phyloP scores from a whole-genome alignment of 2,113 vertebrate genomes.

The Crotalus tigris region DNA sequence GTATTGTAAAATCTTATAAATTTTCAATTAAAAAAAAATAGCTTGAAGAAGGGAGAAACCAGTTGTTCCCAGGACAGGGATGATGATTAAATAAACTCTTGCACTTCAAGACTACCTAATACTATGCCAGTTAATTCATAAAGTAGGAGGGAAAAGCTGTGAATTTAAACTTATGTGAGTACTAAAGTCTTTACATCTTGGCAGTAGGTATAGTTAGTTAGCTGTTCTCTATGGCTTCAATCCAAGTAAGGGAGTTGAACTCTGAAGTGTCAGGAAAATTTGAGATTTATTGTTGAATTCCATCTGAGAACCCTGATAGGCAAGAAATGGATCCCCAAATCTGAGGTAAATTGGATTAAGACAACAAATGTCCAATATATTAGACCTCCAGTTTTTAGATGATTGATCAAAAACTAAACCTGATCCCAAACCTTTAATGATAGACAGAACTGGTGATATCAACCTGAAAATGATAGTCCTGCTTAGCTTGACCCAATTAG shows the following conservation, averaged over 20 bases:
- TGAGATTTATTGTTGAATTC: neutral
- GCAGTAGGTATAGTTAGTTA: neutral
- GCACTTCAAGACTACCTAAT: neutral
- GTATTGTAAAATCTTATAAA: too few species aligned
- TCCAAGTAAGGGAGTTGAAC: neutral
- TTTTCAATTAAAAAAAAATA: too few species aligned
- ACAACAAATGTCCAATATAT: neutral
- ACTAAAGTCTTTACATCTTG: neutral
- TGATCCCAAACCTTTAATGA: neutral
- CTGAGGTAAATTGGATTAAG: neutral
- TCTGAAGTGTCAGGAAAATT: neutral
- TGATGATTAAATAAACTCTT: neutral
- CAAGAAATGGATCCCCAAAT: neutral
- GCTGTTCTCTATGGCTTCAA: neutral
- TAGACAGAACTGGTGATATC: neutral
- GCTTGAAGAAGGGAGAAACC: neutral
- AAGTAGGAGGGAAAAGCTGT: neutral
- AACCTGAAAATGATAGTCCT: neutral
- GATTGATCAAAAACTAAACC: neutral
- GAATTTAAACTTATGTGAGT: neutral
- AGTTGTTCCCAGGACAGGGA: neutral
- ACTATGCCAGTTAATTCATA: neutral
- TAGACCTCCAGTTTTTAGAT: neutral
- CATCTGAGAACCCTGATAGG: neutral
- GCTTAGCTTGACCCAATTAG: neutral